Evolutionary conservation across 2,113 vertebrate genomes (phyloP).

Genomic region (human): GRCh38 chr1:113878501-113879000

Average conservation of each 20-base stretch:
- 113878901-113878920: too few species aligned
- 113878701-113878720: neutral
- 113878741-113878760: neutral
- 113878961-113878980: too few species aligned
- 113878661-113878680: slow-evolving; percentile 32
- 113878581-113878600: slow-evolving; percentile 15
- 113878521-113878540: neutral
- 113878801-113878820: neutral
- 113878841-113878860: neutral
- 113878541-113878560: neutral
- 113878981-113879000: too few species aligned
- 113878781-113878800: slow-evolving; percentile 16
- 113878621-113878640: slow-evolving; percentile 26
- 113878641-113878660: slow-evolving; percentile 32
- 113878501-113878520: neutral
- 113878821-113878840: neutral
- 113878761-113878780: slow-evolving; percentile 34
- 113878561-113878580: neutral
- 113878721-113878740: neutral
- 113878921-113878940: too few species aligned
- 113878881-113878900: too few species aligned
- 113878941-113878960: too few species aligned
- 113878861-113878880: too few species aligned
- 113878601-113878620: slow-evolving; percentile 32
- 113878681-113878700: slow-evolving; percentile 11